These are phyloP conservation scores for Aphelocoma coerulescens DNA, from an alignment of 2,113 vertebrate species.

Conservation along the genomic window DNA sequence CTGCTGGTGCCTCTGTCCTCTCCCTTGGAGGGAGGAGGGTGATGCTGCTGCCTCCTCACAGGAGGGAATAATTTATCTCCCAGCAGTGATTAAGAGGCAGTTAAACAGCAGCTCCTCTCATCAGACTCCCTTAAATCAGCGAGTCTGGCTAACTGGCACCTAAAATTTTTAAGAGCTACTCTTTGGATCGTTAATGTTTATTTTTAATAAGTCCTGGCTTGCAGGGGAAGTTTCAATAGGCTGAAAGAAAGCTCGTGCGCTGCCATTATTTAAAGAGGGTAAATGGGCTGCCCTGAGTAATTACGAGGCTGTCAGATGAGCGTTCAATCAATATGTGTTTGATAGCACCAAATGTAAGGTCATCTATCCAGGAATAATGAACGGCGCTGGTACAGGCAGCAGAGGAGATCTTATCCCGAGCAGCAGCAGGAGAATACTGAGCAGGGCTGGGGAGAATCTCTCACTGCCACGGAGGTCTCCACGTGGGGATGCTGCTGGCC, in stretches of 20 bases:
- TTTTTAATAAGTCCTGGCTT: constrained; percentile 44
- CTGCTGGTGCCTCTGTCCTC: not conserved
- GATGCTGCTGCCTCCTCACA: not conserved
- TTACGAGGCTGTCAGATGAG: constrained; percentile 27
- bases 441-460: not conserved
- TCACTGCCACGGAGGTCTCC: fast-evolving
- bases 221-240: not conserved
- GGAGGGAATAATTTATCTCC: not conserved
- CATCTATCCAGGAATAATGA: not conserved
- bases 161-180: constrained; percentile 54
- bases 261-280: constrained; percentile 25
- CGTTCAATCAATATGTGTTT: constrained; percentile 11
- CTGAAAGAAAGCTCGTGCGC: not conserved
- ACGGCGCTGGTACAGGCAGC: not conserved
- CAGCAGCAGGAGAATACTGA: not conserved
- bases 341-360: not conserved
- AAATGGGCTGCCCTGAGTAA: constrained; percentile 36
- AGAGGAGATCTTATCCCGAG: not conserved
- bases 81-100: constrained; percentile 5
- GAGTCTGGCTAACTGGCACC: constrained; percentile 21
- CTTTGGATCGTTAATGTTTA: constrained; percentile 59
- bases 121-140: not conserved
- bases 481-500: not conserved
- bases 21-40: not conserved
- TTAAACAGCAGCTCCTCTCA: not conserved